Evolutionary conservation across 2,113 vertebrate species (phyloP).

Genomic region (Mus spicilegus): DNA sequence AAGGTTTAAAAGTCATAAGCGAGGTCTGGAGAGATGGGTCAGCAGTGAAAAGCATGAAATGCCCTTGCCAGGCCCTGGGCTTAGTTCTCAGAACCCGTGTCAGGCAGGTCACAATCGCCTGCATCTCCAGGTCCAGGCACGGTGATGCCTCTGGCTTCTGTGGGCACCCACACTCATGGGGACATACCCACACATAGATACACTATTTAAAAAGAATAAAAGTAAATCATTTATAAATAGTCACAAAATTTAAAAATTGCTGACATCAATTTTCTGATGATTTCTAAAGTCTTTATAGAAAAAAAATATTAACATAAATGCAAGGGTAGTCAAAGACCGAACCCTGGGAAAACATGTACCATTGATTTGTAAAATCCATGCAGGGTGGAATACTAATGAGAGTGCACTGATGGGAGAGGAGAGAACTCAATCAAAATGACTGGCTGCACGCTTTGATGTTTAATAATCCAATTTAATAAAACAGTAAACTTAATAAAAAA

Average conservation of each 20-base stretch:
- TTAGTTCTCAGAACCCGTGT: background rate
- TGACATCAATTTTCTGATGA: background rate
- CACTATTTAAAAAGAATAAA: background rate
- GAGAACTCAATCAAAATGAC: background rate
- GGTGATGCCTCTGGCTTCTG: background rate
- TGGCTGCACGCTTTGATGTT: background rate
- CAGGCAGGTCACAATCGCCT: background rate
- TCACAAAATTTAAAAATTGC: background rate
- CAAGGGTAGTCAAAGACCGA: background rate
- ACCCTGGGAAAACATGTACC: background rate
- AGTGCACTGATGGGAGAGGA: background rate
- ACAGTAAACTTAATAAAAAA: background rate
- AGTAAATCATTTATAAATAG: background rate
- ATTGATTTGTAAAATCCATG: background rate
- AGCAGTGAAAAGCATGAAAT: too few relatives aligned
- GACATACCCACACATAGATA: background rate
- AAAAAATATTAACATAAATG: background rate
- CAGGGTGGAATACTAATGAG: background rate
- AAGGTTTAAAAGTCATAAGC: constrained; percentile 19
- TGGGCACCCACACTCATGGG: background rate
- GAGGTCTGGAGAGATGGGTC: background rate
- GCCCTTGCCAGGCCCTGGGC: too few relatives aligned
- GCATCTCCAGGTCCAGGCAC: background rate
- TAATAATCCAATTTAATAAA: background rate
- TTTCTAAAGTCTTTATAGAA: background rate